Base-by-base conservation (phyloP, 2,888 invertebrate genomes). In the Orchesellides sinensis region DNA sequence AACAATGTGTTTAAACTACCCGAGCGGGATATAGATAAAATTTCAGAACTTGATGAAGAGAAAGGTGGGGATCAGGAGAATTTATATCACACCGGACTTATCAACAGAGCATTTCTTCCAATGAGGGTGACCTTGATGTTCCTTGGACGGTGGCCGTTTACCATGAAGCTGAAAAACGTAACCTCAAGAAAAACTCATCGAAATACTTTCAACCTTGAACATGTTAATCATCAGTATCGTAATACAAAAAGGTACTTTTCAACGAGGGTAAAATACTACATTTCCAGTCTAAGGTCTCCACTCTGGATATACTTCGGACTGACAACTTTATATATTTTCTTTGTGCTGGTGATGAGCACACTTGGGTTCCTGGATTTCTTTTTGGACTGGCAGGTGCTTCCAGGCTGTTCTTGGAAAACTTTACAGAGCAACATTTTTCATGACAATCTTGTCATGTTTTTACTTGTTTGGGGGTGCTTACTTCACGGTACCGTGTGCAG, bases 381-480 rank as follows among this genome's bases (percentile, higher is more conserved):
- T 59, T 49, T 88, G 10, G 81, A 75, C 0, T 87, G 88, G 87
- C 40, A 84, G n/a, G 19, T 77, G 0, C 47, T 79, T 45, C 65
- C 70, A 0, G 23, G 45, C 0, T n/a, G 32, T 27, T 19, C 70
- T 0, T 86, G 86, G 86, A 29, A 81, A 19, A 45, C 81, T 0
- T 3, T 45, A 0, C 12, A 47, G 17, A 66, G 59, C 8, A 47
- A 21, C 2, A 52, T 68, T 14, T 87, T 88, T 56, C 19, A 70
- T n/a, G 8, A 78, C 19, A 88, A 87, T 74, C 35, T 88, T 12
- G 86, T 88, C 8, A 84, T 87, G 2, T 88, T 87, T 72, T 84
- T 88, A 0, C 47, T 88, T 0, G 83, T 87, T 29, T 88, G 88
- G 88, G 86, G 87, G 25, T 88, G 87, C 25, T 68, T 88, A 0